Evolutionary conservation across 2,113 vertebrate genomes (phyloP).

Genomic region (Myrmecophaga tridactyla): DNA sequence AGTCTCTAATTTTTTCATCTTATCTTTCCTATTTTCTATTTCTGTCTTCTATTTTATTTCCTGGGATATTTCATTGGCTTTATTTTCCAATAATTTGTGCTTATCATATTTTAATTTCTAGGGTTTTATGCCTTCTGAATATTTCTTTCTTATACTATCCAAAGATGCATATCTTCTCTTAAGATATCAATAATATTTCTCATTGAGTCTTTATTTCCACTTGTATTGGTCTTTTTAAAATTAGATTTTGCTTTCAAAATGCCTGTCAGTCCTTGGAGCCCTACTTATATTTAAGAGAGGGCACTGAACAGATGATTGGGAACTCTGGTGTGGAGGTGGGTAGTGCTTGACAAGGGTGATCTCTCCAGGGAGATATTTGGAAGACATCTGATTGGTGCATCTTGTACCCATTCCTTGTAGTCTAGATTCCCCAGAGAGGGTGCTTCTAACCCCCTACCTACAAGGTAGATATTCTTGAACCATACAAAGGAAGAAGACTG

Average conservation of each 20-base stretch:
- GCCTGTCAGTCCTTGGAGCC: background rate
- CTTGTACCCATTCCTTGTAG: constrained; percentile 22
- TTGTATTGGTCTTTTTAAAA: constrained; percentile 29
- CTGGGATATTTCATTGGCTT: background rate
- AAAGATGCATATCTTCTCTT: constrained; percentile 14
- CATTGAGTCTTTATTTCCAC: background rate
- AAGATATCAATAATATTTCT: background rate
- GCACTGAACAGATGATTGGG: background rate
- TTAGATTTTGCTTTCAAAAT: background rate
- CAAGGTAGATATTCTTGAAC: constrained; percentile 16
- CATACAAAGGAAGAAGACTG: constrained; percentile 10
- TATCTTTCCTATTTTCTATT: background rate
- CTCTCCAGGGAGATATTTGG: background rate
- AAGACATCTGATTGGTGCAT: background rate
- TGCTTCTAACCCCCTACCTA: background rate
- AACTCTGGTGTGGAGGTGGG: background rate
- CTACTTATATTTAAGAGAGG: background rate
- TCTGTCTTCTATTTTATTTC: constrained; percentile 24
- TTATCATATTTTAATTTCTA: background rate
- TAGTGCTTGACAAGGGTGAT: background rate
- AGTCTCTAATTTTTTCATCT: background rate
- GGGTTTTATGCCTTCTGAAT: constrained; percentile 17
- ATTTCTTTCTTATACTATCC: constrained; percentile 5
- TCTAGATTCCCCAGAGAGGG: background rate
- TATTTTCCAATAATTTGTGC: background rate